Base-by-base conservation (phyloP, 2,797 vertebrate genomes). In the Clarias platycephalus region DNA sequence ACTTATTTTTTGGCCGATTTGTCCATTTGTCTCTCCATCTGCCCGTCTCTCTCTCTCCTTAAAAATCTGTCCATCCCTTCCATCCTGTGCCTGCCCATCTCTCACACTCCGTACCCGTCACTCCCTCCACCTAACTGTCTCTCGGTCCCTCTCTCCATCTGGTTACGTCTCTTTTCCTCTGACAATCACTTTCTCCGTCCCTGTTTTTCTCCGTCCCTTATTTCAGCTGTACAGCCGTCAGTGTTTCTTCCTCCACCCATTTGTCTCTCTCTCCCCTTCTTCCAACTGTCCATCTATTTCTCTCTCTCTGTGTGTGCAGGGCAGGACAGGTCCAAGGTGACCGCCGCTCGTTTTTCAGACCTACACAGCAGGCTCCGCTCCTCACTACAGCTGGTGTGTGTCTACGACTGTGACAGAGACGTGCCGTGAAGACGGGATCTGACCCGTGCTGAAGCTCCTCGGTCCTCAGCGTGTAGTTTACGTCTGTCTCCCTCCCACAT, bases 381-480 rank as follows among this genome's bases (percentile, higher is more conserved):
- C 77, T 67, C 24, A 80, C 81, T 90, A 87, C 92, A 92, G 91
- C 91, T 92, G 91, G 88, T 0, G n/a, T 0, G n/a, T 28, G 18
- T 53, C 8, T 16, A 16, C 44, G 40, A 53, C 71, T 18, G 13
- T 74, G 44, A 74, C 44, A 0, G 68, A 53, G 40, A 53, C 20
- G 57, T 60, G 20, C 22, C 12, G 49, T 53, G 49, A 53, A 53
- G 49, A 53, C 6, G 26, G 16, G 67, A 70, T 37, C 67, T 24
- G 67, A 70, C 22, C 67, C 2, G 18, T 18, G 28, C 64, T 5
- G 15, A 66, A 66, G 64, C 64, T 34, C 15, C 63, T 63, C 13
- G 6, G 1, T 26, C n/a, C 63, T 16, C 26, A 28, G 6, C 1
- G 63, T 8, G 24, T 2, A 13, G n/a, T 49, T 5, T 49, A 44